Percentiles rank a stretch among this genome's conserved stretches.
Conservation (phyloP, 2,888 invertebrate species). For the Campaea margaritaria region DNA sequence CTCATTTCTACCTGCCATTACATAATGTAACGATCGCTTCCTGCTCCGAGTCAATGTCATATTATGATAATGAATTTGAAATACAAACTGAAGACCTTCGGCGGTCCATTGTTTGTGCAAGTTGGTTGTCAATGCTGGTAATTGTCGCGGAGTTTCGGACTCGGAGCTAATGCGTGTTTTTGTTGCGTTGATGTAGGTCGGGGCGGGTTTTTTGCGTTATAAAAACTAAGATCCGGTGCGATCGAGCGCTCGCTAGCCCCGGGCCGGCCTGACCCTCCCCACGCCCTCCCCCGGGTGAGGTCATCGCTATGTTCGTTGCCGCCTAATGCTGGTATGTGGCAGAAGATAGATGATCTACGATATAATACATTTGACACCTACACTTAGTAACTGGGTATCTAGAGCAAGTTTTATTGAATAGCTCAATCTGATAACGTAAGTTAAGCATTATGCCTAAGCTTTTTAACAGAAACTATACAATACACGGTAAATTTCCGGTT, state of each 20-base stretch:
- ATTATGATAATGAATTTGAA: constrained; percentile 56
- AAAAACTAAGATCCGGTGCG: constrained; percentile 65
- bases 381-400: constrained; percentile 3
- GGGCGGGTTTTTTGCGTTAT: constrained; percentile 62
- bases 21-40: constrained; percentile 48
- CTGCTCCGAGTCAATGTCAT: constrained; percentile 53
- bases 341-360: constrained; percentile 25
- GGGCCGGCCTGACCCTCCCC: constrained; percentile 37
- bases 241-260: constrained; percentile 51
- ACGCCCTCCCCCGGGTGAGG: constrained; percentile 52
- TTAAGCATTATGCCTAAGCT: no score
- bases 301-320: constrained; percentile 51
- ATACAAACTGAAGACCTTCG: constrained; percentile 52
- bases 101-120: constrained; percentile 45
- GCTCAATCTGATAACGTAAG: no score
- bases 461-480: no score
- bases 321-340: constrained; percentile 33
- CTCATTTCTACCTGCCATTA: constrained; percentile 33
- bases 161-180: constrained; percentile 58
- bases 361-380: constrained; percentile 14
- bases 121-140: constrained; percentile 48
- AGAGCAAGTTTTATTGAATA: constrained; percentile 9
- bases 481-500: no score
- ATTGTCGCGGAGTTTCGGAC: constrained; percentile 47
- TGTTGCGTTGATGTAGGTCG: constrained; percentile 79